These are phyloP conservation scores for Eristalis tenax DNA, from an alignment of 2,888 invertebrate genomes.

Conservation along the genomic window DNA sequence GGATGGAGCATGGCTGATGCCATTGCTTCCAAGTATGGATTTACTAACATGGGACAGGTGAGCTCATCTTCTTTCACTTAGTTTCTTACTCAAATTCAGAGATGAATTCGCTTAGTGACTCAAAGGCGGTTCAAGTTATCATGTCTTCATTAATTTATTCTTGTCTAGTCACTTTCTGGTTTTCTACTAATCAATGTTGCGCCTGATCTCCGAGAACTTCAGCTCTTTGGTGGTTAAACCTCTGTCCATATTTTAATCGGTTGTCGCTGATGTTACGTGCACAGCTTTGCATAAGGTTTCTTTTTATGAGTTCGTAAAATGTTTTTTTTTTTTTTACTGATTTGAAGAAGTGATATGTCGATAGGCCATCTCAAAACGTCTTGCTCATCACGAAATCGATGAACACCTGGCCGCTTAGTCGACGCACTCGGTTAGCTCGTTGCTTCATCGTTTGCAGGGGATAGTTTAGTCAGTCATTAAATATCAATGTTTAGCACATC, in stretches of 20 bases:
- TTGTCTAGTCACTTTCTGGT: neutral
- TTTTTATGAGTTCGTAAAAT: neutral
- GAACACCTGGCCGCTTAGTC: too few relatives aligned
- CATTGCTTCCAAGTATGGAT: conserved; percentile 92
- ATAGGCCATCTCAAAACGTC: too few relatives aligned
- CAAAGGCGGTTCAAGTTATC: neutral
- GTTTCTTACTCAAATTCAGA: neutral
- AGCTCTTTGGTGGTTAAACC: neutral
- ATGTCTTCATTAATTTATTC: neutral
- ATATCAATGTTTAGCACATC: too few relatives aligned
- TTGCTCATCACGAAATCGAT: too few relatives aligned
- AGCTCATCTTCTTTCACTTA: conserved; percentile 77
- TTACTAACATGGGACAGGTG: conserved; percentile 94
- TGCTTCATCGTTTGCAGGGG: too few relatives aligned
- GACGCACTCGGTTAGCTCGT: too few relatives aligned
- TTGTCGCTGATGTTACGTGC: neutral
- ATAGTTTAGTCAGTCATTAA: too few relatives aligned
- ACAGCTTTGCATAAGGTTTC: neutral
- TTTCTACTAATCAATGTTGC: neutral
- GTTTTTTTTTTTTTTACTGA: neutral
- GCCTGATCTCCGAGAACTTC: neutral
- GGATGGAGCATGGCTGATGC: conserved; percentile 87
- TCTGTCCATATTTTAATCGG: neutral
- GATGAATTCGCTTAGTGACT: neutral
- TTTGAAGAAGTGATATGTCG: neutral